Base-by-base conservation (phyloP, 2,888 invertebrate species). In the Cheilosia pagana region DNA sequence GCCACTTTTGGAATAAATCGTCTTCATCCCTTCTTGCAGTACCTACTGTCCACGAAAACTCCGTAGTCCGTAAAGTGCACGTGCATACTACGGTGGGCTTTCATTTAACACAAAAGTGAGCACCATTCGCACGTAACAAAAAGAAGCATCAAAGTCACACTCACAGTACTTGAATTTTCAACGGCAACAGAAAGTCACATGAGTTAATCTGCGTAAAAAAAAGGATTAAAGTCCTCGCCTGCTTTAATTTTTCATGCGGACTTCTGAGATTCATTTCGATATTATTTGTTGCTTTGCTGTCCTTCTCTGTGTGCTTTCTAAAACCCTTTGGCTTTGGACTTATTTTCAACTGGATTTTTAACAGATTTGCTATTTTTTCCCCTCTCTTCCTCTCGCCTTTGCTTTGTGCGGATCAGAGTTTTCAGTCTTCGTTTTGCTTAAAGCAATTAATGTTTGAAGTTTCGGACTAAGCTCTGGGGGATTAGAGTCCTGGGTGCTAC, bases 381-480 rank as follows among this genome's bases (percentile, higher is more conserved):
- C 14, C 16, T 16, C 10, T 8, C 23, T 25, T n/a, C 25, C n/a
- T 39, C 7, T 35, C 35, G 31, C 19, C 19, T 19, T 14, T 7
- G n/a, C 43, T 45, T 19, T 45, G 45, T 45, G 45, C 23, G 5
- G 41, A 53, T 35, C 67, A 41, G 52, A 50, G n/a, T 45, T 74
- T 74, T 35, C 52, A 12, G 45, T 21, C 53, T 25, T 50, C 25
- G 5, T 52, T 65, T 59, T 57, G 25, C 74, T 74, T 55, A 25
- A 57, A 63, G 74, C 67, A 75, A 75, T 65, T 75, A 75, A 59
- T 41, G 48, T 67, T 67, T 52, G 50, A 75, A 65, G 65, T 75
- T 67, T 19, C 41, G 50, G 50, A 25, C 28, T 65, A 75, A 67
- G 65, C 65, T 52, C 31, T 48, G 28, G 10, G 28, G 59, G 48